phyloP scores from a whole-genome alignment of 2,797 vertebrate genomes.

The Hypotaenidia philippensis region DNA sequence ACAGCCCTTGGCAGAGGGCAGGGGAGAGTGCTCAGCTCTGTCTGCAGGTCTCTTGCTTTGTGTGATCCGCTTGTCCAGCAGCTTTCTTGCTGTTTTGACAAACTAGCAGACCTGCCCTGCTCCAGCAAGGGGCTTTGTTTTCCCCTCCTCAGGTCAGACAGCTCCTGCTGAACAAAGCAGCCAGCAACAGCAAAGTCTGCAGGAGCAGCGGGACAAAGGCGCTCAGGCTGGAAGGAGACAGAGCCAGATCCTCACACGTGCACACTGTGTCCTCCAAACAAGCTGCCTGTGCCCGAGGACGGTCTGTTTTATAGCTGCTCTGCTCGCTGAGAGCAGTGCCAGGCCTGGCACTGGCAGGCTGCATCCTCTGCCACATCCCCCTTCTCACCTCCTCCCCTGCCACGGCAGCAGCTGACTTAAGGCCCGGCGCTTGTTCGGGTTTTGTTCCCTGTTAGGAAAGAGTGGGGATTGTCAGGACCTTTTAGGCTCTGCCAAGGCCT shows the following conservation, averaged over 20 bases:
- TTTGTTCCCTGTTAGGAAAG: conserved; percentile 29
- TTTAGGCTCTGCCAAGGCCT: conserved; percentile 54
- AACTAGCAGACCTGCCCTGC: not conserved
- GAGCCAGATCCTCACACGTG: not conserved
- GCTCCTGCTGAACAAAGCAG: not conserved
- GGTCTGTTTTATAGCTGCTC: not conserved
- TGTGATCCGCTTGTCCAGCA: not conserved
- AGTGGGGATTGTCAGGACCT: conserved; percentile 17
- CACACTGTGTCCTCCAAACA: not conserved
- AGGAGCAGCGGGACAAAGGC: not conserved
- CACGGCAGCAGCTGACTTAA: not conserved
- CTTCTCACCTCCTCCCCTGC: not conserved
- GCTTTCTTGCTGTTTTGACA: not conserved
- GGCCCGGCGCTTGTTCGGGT: not conserved
- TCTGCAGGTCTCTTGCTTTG: not conserved
- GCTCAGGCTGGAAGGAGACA: accelerated
- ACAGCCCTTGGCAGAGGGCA: not conserved
- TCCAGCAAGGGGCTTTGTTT: not conserved
- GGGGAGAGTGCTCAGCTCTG: not conserved
- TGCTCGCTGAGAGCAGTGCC: not conserved
- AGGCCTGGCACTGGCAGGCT: conserved; percentile 35
- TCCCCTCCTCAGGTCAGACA: not conserved
- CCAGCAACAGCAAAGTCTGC: not conserved
- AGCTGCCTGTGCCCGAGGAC: not conserved
- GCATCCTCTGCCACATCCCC: not conserved